Conservation (phyloP, 1,140 invertebrate genomes). For the Eciton burchellii region DNA sequence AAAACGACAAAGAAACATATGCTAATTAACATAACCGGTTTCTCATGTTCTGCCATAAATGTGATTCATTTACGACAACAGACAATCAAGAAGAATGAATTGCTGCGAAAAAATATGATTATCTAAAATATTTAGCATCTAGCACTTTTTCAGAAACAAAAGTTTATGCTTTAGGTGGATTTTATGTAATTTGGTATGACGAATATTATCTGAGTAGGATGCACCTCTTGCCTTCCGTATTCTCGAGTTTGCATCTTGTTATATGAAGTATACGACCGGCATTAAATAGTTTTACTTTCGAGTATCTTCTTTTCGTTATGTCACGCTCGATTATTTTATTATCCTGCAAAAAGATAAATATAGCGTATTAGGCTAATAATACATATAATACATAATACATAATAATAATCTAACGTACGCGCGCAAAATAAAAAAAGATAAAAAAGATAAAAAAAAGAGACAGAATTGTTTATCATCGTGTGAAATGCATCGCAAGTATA, state of each 20-base stretch:
- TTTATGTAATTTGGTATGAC: background rate
- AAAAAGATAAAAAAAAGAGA: no score
- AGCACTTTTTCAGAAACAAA: background rate
- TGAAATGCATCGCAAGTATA: background rate
- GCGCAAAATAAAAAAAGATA: no score
- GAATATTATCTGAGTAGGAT: no score
- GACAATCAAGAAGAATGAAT: no score
- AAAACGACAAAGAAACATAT: no score
- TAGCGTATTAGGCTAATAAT: background rate
- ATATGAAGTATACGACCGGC: constrained; percentile 91
- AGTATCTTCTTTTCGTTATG: constrained; percentile 89
- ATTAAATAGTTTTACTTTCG: constrained; percentile 89
- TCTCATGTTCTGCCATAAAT: no score
- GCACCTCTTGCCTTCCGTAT: constrained; percentile 73
- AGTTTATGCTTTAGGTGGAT: background rate
- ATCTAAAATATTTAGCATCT: no score
- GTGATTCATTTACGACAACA: no score
- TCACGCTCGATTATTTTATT: constrained; percentile 88
- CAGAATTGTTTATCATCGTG: no score
- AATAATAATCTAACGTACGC: background rate
- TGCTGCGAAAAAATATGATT: no score
- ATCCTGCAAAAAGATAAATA: constrained; percentile 84
- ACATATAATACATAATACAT: background rate
- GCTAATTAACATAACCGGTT: no score
- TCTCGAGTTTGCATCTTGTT: constrained; percentile 86